Evolutionary conservation across 2,797 vertebrate species (phyloP).

Genomic region (Galago senegalensis): DNA sequence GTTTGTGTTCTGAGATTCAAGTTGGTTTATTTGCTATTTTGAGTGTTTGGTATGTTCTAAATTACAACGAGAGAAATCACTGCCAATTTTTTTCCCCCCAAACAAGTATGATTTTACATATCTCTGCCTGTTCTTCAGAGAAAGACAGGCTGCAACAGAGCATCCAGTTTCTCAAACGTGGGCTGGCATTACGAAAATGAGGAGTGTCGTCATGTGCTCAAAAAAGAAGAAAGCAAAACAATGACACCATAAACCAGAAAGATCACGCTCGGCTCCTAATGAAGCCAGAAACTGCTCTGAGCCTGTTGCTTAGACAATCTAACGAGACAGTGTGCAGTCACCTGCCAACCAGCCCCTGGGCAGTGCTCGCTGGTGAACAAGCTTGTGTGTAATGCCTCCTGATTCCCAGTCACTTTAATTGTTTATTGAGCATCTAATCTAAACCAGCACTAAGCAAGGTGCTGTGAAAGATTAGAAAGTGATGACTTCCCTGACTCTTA

Average conservation of each 20-base stretch:
- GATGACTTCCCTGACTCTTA: background rate
- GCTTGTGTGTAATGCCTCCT: background rate
- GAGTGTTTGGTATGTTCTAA: conserved; percentile 72
- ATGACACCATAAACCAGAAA: background rate
- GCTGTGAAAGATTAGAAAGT: background rate
- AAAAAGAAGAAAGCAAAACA: background rate
- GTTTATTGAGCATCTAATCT: background rate
- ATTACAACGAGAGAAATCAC: conserved; percentile 55
- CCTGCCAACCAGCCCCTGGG: background rate
- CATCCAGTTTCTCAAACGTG: background rate
- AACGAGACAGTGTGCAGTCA: background rate
- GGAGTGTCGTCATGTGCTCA: background rate
- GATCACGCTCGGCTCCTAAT: background rate
- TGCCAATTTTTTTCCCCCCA: conserved; percentile 18
- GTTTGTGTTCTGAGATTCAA: conserved; percentile 42
- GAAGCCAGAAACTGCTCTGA: background rate
- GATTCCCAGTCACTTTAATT: conserved; percentile 10
- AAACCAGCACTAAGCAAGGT: background rate
- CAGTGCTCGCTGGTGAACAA: background rate
- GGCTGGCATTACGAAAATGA: conserved; percentile 11
- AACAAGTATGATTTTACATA: conserved; percentile 72
- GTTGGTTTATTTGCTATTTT: conserved; percentile 54
- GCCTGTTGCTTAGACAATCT: background rate
- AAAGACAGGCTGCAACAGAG: conserved; percentile 53
- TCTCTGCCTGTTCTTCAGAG: conserved; percentile 66